These are phyloP conservation scores for Premnoplex brunnescens DNA, from an alignment of 2,797 vertebrate genomes.

Conservation along the genomic window DNA sequence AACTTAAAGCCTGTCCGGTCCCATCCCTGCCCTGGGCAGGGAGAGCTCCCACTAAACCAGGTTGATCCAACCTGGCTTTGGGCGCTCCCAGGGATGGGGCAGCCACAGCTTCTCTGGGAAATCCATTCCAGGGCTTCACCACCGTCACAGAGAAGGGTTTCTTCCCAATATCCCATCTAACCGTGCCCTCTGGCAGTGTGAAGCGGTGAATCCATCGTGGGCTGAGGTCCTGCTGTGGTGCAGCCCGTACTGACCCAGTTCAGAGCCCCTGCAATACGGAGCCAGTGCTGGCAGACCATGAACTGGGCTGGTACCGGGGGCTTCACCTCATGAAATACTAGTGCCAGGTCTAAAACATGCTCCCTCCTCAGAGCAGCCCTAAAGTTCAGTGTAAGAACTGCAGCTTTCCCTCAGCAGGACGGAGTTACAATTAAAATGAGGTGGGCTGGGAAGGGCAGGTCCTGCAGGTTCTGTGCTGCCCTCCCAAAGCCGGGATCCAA, in stretches of 20 bases:
- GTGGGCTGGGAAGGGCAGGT: not conserved
- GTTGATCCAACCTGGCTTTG: accelerated
- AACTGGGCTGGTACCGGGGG: not conserved
- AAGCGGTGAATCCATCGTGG: not conserved
- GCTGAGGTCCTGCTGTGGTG: not conserved
- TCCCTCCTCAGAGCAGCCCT: not conserved
- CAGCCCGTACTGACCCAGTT: accelerated
- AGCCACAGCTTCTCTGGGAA: not conserved
- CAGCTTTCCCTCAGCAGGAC: not conserved
- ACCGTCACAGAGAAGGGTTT: not conserved
- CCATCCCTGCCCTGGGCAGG: not conserved
- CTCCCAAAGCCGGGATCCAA: not conserved
- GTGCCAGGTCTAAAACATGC: not conserved
- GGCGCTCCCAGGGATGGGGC: not conserved
- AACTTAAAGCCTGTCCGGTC: not conserved
- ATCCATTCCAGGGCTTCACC: not conserved
- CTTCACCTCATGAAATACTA: not conserved
- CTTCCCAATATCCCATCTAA: not conserved
- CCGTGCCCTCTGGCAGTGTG: not conserved
- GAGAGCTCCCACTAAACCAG: not conserved
- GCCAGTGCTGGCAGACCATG: not conserved
- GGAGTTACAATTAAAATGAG: not conserved
- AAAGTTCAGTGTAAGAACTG: not conserved
- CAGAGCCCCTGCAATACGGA: not conserved
- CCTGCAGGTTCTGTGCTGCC: not conserved